These are phyloP conservation scores for Lysandra coridon DNA, from an alignment of 2,888 invertebrate genomes.

Conservation along the genomic window DNA sequence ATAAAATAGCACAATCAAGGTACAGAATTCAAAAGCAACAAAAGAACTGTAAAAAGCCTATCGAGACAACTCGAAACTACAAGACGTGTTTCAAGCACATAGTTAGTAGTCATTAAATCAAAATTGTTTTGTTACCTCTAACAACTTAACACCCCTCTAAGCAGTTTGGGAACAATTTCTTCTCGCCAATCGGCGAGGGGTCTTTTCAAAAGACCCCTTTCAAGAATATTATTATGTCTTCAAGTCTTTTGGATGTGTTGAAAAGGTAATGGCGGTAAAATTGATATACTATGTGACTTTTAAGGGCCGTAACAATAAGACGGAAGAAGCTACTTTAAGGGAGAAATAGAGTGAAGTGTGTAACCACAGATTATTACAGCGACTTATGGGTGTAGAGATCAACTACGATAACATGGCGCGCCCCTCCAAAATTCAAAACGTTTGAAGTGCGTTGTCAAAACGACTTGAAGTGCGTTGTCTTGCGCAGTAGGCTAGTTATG, in stretches of 20 bases:
- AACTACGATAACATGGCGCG: too few relatives aligned
- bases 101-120: slow-evolving; percentile 21
- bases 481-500: too few relatives aligned
- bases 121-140: slow-evolving; percentile 1
- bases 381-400: neutral
- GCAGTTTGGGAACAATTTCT: neutral
- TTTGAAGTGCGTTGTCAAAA: too few relatives aligned
- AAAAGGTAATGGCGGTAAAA: slow-evolving; percentile 6
- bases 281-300: slow-evolving; percentile 14
- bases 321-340: neutral
- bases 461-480: too few relatives aligned
- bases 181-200: neutral
- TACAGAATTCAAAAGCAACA: neutral
- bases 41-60: slow-evolving; percentile 4
- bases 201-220: neutral
- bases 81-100: neutral
- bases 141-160: slow-evolving; percentile 1
- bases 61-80: slow-evolving; percentile 14
- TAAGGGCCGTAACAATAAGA: neutral
- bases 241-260: slow-evolving; percentile 21
- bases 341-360: neutral
- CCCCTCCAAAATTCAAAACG: too few relatives aligned
- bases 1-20: neutral
- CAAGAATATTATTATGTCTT: neutral
- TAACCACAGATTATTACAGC: neutral